Conservation (phyloP, 2,888 invertebrate genomes). For the Cordilura impudica region DNA sequence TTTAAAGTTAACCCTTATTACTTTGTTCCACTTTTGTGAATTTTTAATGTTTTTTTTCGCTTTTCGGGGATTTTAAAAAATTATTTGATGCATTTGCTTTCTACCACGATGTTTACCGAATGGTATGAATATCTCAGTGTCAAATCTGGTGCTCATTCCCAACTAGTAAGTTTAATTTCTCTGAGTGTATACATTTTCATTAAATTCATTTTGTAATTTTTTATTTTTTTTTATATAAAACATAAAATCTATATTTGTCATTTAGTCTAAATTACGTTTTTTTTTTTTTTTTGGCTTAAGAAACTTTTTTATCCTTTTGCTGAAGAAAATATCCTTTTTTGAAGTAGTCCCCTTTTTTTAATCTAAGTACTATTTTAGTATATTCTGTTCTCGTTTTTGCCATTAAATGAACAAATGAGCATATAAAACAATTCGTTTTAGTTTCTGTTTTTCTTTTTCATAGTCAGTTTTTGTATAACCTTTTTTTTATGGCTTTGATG, state of each 20-base stretch:
- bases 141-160: no score
- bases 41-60: no score
- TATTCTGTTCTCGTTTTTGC: slow-evolving; percentile 70
- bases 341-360: not conserved
- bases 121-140: no score
- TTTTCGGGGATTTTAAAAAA: no score
- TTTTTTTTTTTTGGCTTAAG: slow-evolving; percentile 9
- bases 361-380: not conserved
- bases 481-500: slow-evolving; percentile 22
- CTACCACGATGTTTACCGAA: no score
- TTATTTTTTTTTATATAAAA: no score
- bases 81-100: no score
- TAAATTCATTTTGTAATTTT: no score
- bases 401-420: slow-evolving; percentile 77
- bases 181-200: no score
- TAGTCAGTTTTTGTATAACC: slow-evolving; percentile 7
- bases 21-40: no score
- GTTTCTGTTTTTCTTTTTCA: slow-evolving; percentile 62
- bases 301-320: not conserved
- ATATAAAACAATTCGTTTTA: slow-evolving; percentile 76
- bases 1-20: no score
- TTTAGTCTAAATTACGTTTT: slow-evolving; percentile 21
- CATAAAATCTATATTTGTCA: slow-evolving; percentile 36
- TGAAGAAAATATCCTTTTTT: slow-evolving; percentile 2
- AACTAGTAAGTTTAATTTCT: no score